Evolutionary conservation across 1,140 invertebrate genomes (phyloP).

Genomic region (Thalassaphorura encarpata): DNA sequence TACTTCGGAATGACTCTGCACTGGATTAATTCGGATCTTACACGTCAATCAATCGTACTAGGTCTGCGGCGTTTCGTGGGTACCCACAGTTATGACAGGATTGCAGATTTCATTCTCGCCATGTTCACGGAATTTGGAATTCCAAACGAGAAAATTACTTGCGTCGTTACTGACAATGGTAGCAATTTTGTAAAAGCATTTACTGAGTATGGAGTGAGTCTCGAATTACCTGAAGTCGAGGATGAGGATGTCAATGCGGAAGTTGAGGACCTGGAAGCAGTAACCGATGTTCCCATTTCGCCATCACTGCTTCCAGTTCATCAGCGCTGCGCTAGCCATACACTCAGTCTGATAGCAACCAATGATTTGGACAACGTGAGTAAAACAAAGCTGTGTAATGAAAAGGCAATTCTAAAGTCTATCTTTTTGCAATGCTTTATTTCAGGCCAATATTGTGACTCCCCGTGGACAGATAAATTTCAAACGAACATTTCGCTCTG

Average conservation of each 20-base stretch:
- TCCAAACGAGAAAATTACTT: neutral
- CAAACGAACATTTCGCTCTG: neutral
- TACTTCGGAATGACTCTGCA: constrained; percentile 1
- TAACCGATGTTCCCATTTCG: no score
- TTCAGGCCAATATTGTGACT: neutral
- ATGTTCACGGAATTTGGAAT: neutral
- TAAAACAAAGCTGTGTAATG: no score
- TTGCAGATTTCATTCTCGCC: neutral
- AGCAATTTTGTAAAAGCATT: constrained; percentile 8
- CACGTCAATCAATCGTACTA: neutral
- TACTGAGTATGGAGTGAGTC: neutral
- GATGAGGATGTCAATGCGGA: neutral
- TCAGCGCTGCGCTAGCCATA: constrained; percentile 1
- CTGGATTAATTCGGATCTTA: neutral
- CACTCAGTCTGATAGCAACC: constrained; percentile 7
- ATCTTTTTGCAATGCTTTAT: no score
- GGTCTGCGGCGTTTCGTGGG: neutral
- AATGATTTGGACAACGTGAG: constrained; percentile 7
- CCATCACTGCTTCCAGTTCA: neutral
- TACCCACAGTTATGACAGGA: neutral
- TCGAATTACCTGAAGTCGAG: neutral
- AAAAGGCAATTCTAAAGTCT: no score
- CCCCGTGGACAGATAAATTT: neutral
- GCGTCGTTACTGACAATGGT: constrained; percentile 6
- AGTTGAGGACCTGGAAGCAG: neutral